These are phyloP conservation scores for Otolemur crassicaudatus DNA, from an alignment of 2,797 vertebrate genomes.

Conservation along the genomic window DNA sequence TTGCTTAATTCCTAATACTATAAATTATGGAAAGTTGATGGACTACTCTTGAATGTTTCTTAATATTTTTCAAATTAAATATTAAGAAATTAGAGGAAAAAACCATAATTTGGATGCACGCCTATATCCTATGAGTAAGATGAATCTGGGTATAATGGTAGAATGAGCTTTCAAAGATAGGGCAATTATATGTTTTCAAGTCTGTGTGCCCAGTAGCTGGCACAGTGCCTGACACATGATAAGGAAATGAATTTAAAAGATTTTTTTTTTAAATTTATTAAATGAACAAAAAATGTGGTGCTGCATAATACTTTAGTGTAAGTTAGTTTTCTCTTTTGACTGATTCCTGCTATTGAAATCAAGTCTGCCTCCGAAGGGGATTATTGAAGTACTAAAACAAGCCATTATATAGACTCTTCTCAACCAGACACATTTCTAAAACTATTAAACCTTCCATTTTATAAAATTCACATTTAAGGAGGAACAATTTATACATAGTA, in stretches of 20 bases:
- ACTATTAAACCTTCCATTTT: not conserved
- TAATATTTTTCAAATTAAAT: constrained; percentile 12
- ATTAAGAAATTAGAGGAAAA: not conserved
- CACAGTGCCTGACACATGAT: not conserved
- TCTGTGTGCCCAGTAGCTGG: not conserved
- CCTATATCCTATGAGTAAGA: not conserved
- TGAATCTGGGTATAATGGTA: not conserved
- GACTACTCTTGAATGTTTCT: not conserved
- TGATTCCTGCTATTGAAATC: not conserved
- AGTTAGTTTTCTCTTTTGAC: not conserved
- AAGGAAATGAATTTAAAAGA: not conserved
- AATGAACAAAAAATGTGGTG: not conserved
- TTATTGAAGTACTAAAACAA: constrained; percentile 5
- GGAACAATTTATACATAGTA: not conserved
- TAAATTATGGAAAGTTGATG: not conserved
- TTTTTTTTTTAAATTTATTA: not conserved
- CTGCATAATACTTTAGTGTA: not conserved
- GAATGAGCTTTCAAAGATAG: not conserved
- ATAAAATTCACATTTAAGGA: not conserved
- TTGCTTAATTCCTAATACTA: not conserved
- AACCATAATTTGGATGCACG: not conserved
- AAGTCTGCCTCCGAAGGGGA: not conserved
- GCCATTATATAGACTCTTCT: not conserved
- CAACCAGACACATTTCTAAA: not conserved
- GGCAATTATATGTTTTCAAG: not conserved